Evolutionary conservation across 2,113 vertebrate species (phyloP).

Genomic region (Pomatorhinus ruficollis): DNA sequence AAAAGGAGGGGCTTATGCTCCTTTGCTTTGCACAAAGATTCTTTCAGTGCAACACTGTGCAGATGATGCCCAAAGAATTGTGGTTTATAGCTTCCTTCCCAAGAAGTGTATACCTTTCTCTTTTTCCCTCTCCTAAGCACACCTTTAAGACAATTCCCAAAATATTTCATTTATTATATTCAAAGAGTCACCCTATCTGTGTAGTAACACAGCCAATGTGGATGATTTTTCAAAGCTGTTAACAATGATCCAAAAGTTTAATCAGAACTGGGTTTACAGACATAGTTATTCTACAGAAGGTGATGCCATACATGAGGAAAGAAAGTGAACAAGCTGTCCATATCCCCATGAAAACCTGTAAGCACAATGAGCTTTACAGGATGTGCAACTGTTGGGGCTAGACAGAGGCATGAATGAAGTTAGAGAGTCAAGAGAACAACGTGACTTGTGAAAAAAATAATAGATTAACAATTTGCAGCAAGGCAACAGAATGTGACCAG

Average conservation of each 20-base stretch:
- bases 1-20: not conserved
- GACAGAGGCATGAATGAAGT: not conserved
- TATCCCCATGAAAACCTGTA: not conserved
- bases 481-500: not conserved
- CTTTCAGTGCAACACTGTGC: not conserved
- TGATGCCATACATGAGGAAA: not conserved
- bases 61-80: not conserved
- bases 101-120: rapidly evolving
- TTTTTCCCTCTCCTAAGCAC: not conserved
- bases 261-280: not conserved
- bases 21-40: not conserved
- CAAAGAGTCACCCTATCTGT: not conserved
- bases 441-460: not conserved
- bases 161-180: not conserved
- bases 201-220: not conserved
- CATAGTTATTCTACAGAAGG: not conserved
- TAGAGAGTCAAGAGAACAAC: not conserved
- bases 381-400: not conserved
- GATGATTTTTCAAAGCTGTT: not conserved
- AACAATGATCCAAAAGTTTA: not conserved
- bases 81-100: not conserved
- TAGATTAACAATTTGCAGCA: not conserved
- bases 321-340: not conserved
- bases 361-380: not conserved
- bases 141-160: not conserved